Evolutionary conservation across 1,140 invertebrate genomes (phyloP).

Genomic region (Rhyzopertha dominica): DNA sequence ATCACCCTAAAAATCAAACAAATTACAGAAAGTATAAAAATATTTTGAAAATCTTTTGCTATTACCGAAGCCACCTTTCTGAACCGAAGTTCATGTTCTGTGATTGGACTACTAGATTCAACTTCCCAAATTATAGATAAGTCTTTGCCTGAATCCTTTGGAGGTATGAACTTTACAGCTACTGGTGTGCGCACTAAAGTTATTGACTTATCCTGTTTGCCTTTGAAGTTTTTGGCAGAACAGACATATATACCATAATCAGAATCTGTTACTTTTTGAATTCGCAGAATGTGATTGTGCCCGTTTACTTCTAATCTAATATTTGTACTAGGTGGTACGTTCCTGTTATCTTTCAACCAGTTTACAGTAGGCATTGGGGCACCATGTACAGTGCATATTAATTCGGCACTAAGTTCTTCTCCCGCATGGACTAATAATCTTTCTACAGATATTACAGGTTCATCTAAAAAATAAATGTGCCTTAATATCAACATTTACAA

Average conservation of each 20-base stretch:
- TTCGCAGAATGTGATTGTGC: slow-evolving; percentile 18
- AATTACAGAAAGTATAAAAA: neutral
- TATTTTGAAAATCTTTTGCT: neutral
- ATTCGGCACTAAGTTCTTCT: slow-evolving; percentile 26
- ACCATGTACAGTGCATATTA: slow-evolving; percentile 30
- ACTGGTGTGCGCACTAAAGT: slow-evolving; percentile 27
- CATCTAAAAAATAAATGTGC: slow-evolving; percentile 24
- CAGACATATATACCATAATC: slow-evolving; percentile 34
- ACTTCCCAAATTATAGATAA: slow-evolving; percentile 32
- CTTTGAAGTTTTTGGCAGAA: slow-evolving; percentile 23
- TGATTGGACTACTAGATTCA: slow-evolving; percentile 30
- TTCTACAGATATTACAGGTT: slow-evolving; percentile 27
- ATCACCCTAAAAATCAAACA: slow-evolving; percentile 18
- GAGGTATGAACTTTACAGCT: slow-evolving; percentile 21
- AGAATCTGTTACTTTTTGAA: slow-evolving; percentile 22
- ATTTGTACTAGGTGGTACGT: slow-evolving; percentile 20
- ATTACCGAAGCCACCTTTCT: slow-evolving; percentile 14
- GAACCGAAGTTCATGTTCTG: slow-evolving; percentile 29
- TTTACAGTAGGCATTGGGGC: slow-evolving; percentile 24
- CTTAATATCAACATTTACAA: slow-evolving; percentile 1
- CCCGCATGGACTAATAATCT: slow-evolving; percentile 30
- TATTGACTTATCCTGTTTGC: slow-evolving; percentile 18
- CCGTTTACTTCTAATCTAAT: slow-evolving; percentile 12
- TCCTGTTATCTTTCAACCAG: slow-evolving; percentile 28
- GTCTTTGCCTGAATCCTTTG: slow-evolving; percentile 18